Percentiles rank a stretch among this genome's conserved stretches.
Evolutionary conservation across 1,140 invertebrate species (phyloP).

Genomic region (Thereuonema tuberculata): DNA sequence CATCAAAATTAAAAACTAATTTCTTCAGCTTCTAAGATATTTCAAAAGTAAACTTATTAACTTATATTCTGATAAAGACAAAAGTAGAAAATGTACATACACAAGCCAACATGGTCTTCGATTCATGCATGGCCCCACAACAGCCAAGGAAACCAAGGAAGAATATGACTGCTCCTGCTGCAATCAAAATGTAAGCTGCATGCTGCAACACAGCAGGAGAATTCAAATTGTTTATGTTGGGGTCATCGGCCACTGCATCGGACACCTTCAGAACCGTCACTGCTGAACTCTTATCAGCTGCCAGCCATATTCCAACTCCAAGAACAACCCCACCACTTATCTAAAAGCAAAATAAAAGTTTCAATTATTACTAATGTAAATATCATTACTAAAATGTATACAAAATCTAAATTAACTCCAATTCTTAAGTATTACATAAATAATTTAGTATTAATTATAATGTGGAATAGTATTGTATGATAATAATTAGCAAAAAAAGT

Average conservation of each 20-base stretch:
- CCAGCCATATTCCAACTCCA: conserved; percentile 58
- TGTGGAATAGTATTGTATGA: no score
- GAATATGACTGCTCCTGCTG: conserved; percentile 63
- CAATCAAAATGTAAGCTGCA: conserved; percentile 55
- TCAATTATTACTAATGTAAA: neutral
- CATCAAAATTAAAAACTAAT: no score
- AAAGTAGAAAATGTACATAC: conserved; percentile 42
- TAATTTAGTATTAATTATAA: no score
- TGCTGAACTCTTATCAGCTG: conserved; percentile 51
- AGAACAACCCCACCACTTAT: conserved; percentile 54
- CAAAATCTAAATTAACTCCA: no score
- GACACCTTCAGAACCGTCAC: conserved; percentile 44
- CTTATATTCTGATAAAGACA: conserved; percentile 7
- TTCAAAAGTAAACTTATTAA: no score
- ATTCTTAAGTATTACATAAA: no score
- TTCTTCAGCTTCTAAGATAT: no score
- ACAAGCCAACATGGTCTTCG: conserved; percentile 56
- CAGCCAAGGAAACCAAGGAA: conserved; percentile 71
- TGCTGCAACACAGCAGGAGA: conserved; percentile 42
- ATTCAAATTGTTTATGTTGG: conserved; percentile 37
- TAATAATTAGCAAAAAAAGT: no score
- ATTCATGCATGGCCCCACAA: conserved; percentile 70
- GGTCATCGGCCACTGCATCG: conserved; percentile 32
- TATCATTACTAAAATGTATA: no score
- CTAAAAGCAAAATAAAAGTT: conserved; percentile 34